Conservation (phyloP, 2,797 vertebrate genomes). For the Onychomys arenicola region DNA sequence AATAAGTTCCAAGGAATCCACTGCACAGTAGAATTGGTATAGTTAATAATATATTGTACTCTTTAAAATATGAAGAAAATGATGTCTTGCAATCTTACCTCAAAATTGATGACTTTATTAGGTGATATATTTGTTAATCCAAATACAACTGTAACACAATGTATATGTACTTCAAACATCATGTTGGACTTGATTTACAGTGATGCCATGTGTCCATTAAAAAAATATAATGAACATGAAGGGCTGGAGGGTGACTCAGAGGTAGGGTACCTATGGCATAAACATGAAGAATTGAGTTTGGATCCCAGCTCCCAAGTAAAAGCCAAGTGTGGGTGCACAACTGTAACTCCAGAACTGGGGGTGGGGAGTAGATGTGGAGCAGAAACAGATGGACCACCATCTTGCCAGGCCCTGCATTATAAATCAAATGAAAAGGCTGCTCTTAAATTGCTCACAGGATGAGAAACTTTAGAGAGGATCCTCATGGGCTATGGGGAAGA, state of each 20-base stretch:
- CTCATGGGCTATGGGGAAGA: background rate
- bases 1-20: too few species aligned
- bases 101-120: background rate
- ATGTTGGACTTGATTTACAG: background rate
- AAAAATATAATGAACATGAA: background rate
- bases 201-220: background rate
- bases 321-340: background rate
- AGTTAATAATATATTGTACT: background rate
- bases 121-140: background rate
- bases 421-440: constrained; percentile 17
- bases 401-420: background rate
- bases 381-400: background rate
- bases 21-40: background rate
- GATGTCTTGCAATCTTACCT: background rate
- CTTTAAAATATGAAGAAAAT: background rate
- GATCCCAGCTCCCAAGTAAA: background rate
- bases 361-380: too few species aligned
- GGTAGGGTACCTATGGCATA: background rate
- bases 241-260: background rate
- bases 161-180: background rate
- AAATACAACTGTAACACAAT: background rate
- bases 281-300: background rate
- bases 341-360: background rate
- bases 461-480: background rate
- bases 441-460: background rate